Evolutionary conservation across 2,888 invertebrate species (phyloP).

Genomic region (Andrena bicolor): DNA sequence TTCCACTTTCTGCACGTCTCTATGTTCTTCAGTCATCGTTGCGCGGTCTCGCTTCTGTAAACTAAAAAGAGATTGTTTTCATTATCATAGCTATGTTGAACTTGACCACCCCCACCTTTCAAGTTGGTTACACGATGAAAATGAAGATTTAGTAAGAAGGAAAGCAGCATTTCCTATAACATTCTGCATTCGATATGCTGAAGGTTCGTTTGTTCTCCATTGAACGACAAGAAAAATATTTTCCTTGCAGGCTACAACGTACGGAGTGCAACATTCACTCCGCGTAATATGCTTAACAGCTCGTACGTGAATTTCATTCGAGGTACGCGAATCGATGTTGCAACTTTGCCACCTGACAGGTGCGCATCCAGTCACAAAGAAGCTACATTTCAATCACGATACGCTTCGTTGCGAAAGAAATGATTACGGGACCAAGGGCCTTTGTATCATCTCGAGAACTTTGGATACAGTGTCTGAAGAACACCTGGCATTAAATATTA

Average conservation of each 20-base stretch:
- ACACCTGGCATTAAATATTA: too few species aligned
- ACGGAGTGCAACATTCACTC: background rate
- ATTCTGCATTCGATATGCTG: background rate
- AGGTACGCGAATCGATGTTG: constrained; percentile 18
- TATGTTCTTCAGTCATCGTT: too few species aligned
- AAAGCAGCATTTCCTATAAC: background rate
- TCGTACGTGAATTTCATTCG: constrained; percentile 31
- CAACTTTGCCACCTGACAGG: constrained; percentile 54
- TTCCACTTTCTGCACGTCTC: background rate
- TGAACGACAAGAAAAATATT: background rate
- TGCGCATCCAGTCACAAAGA: background rate
- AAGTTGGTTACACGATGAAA: too few species aligned
- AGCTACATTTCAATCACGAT: background rate
- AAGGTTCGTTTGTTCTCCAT: background rate
- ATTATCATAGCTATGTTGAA: too few species aligned
- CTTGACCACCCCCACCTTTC: too few species aligned
- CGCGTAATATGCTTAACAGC: background rate
- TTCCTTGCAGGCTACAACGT: too few species aligned
- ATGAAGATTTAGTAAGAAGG: too few species aligned
- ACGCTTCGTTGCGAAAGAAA: constrained; percentile 7
- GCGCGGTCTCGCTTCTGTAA: too few species aligned
- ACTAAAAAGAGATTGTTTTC: too few species aligned
- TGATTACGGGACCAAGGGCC: background rate
- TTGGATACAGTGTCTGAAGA: too few species aligned
- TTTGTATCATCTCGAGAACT: background rate